Evolutionary conservation across 2,888 invertebrate species (phyloP).

Genomic region (Mesorhabditis sp.): DNA sequence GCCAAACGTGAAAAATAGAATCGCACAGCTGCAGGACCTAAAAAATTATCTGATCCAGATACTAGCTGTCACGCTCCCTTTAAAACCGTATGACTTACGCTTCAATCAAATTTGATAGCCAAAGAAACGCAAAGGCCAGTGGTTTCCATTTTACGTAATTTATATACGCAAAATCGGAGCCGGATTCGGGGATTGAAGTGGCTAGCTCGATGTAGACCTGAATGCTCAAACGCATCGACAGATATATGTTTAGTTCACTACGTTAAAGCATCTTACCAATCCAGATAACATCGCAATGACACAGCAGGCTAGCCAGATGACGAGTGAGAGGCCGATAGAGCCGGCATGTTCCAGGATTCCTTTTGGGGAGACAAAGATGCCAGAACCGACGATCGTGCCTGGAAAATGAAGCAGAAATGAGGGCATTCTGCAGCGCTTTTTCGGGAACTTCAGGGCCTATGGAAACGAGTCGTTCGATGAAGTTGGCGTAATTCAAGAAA

Average conservation of each 20-base stretch:
- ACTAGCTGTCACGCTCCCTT: background rate
- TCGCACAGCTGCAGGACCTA: constrained; percentile 28
- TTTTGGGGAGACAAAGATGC: constrained; percentile 90
- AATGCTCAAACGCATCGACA: background rate
- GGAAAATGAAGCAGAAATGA: background rate
- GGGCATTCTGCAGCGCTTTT: no score
- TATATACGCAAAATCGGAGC: constrained; percentile 34
- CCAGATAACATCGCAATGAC: constrained; percentile 27
- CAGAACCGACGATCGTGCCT: constrained; percentile 70
- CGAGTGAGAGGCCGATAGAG: constrained; percentile 32
- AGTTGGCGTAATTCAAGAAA: no score
- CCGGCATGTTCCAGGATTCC: constrained; percentile 34
- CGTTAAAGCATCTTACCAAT: constrained; percentile 14
- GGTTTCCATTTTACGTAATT: constrained; percentile 36
- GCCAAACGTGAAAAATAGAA: constrained; percentile 33
- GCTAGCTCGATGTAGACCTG: constrained; percentile 40
- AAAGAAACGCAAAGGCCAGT: constrained; percentile 33
- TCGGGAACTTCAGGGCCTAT: no score
- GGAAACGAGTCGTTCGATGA: no score
- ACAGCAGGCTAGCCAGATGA: constrained; percentile 34
- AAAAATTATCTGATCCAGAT: background rate
- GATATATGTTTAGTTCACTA: background rate
- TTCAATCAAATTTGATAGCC: constrained; percentile 28
- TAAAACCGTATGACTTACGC: constrained; percentile 10
- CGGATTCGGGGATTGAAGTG: constrained; percentile 35